Base-by-base conservation (phyloP, 2,888 invertebrate species). In the Drosophila prolongata region DNA sequence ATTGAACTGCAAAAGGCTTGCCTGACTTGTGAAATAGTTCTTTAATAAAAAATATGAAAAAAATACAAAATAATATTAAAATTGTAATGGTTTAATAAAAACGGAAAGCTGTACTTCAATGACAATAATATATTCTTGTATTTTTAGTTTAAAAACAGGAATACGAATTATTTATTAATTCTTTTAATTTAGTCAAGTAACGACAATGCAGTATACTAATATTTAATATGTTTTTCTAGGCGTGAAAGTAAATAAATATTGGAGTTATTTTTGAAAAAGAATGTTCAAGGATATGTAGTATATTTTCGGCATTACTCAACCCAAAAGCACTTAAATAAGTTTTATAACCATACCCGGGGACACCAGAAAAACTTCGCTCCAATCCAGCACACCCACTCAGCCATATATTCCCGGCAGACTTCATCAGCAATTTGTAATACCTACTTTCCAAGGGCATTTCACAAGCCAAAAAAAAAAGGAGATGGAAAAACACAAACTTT, bases 401-500 rank as follows among this genome's bases (percentile, higher is more conserved):
- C 40, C 59, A 38, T 19, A 35, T 27, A 37, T 40, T 54, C 56
- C 61, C 46, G 50, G 40, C 77, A 50, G 87, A 75, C 55, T 79
- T 75, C 71, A 61, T 67, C 47, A 49, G 47, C 13, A 67, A 87
- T 75, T 76, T 75, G 75, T 74, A 79, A 81, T 79, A 79, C 71
- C 79, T 75, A 65, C 38, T 58, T 59, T 61, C 62, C 62, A 57
- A 76, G 81, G 75, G 75, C 77, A 57, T 68, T 67, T 53, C 46
- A 16, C 50, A 44, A 43, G 64, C 64, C 62, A 47, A 62, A 38
- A 34, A 30, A 30, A 30, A 6, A 30, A 44, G 10, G 19, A 34
- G 38, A 30, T n/a, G 37, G 27, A 19, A 43, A 52, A 42, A 54
- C 14, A 53, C 42, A 72, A 81, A 79, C 66, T 87, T 81, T 66